A percentile compares a stretch with the other conserved stretches of the same genome.
Evolutionary conservation across 1,140 invertebrate species (phyloP).

Genomic region (Cylas formicarius): DNA sequence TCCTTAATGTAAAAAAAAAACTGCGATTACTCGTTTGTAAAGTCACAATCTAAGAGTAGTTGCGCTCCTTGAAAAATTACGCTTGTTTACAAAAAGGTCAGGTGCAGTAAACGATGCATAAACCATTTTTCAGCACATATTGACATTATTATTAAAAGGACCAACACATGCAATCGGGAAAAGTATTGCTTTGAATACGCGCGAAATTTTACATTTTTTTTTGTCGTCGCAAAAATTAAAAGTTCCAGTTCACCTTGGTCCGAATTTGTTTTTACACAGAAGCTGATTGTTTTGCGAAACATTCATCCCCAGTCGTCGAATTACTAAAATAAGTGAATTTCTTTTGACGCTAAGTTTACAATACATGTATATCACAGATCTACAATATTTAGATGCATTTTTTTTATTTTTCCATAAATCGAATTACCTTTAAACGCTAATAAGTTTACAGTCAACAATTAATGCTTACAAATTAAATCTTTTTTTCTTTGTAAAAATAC

Average conservation of each 20-base stretch:
- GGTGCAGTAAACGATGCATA: constrained; percentile 4
- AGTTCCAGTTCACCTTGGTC: constrained; percentile 36
- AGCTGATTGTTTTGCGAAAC: constrained; percentile 25
- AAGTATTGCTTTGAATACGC: constrained; percentile 40
- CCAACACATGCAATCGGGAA: constrained; percentile 35
- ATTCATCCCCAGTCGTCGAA: constrained; percentile 22
- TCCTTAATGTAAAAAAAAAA: not conserved
- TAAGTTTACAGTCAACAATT: not conserved
- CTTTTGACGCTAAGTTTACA: constrained; percentile 36
- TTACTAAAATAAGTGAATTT: constrained; percentile 31
- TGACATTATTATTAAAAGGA: constrained; percentile 26
- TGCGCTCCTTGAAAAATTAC: constrained; percentile 8
- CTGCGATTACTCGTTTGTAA: not conserved
- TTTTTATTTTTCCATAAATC: constrained; percentile 1
- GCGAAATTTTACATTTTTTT: constrained; percentile 25
- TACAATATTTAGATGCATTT: constrained; percentile 38
- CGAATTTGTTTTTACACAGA: constrained; percentile 25
- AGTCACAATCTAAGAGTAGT: not conserved
- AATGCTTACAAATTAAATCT: not conserved
- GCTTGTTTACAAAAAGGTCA: constrained; percentile 15
- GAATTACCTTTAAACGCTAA: not conserved
- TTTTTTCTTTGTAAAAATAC: not conserved
- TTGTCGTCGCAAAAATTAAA: not conserved
- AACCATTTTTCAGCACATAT: constrained; percentile 17
- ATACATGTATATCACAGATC: constrained; percentile 44